phyloP scores from a whole-genome alignment of 2,888 invertebrate species.

The Elegia similella region DNA sequence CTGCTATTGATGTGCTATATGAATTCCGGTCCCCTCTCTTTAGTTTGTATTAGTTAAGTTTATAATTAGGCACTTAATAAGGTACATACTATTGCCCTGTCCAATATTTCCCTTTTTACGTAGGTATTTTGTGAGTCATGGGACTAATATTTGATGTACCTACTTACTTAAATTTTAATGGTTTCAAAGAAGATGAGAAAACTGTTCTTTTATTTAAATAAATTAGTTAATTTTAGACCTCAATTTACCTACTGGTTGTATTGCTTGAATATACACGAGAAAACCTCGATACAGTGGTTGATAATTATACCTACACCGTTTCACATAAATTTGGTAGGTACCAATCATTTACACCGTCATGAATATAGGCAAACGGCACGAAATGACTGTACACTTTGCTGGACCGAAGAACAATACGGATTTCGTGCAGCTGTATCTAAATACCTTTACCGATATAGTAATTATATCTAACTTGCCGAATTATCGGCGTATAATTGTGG shows the following conservation, averaged over 20 bases:
- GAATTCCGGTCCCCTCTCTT: too few species aligned
- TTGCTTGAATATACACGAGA: background rate
- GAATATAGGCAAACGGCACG: constrained; percentile 20
- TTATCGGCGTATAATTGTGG: constrained; percentile 50
- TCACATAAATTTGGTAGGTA: background rate
- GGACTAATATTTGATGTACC: too few species aligned
- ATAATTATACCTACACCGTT: constrained; percentile 3
- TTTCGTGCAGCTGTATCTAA: constrained; percentile 29
- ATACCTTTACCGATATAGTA: constrained; percentile 49
- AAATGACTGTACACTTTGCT: constrained; percentile 17
- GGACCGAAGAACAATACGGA: constrained; percentile 19
- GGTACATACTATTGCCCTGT: too few species aligned
- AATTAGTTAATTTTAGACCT: background rate
- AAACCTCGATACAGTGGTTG: background rate
- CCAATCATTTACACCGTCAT: constrained; percentile 1
- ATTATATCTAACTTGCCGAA: constrained; percentile 44
- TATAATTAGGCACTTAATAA: too few species aligned
- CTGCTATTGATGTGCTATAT: too few species aligned
- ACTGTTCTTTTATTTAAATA: background rate
- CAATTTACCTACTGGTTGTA: background rate
- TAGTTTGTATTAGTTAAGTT: too few species aligned
- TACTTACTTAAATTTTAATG: too few species aligned
- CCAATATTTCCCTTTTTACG: too few species aligned
- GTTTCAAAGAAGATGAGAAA: too few species aligned
- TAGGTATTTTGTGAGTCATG: too few species aligned